Conservation (phyloP, 2,797 vertebrate genomes). For the Aldrovandia affinis region DNA sequence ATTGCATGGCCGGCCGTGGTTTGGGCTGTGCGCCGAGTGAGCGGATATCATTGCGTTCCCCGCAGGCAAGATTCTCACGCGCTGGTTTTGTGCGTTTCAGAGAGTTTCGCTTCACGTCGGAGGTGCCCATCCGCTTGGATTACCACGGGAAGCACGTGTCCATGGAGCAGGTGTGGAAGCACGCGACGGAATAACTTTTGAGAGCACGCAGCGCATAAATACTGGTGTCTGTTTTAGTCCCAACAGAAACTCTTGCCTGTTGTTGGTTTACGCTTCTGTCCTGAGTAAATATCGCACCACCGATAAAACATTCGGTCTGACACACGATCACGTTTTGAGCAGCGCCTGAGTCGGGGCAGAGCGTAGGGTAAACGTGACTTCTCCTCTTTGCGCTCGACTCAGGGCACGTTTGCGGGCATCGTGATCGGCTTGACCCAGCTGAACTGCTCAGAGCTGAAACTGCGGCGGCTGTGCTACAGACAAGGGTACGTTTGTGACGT, state of each 20-base stretch:
- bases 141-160: constrained; percentile 97
- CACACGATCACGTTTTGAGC: not conserved
- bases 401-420: constrained; percentile 97
- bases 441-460: constrained; percentile 94
- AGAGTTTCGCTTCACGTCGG: constrained; percentile 97
- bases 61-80: not conserved
- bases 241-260: not conserved
- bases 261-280: not conserved
- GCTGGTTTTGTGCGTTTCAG: constrained; percentile 61
- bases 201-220: no score
- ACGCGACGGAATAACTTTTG: not conserved
- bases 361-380: not conserved
- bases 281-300: no score
- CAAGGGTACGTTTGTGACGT: constrained; percentile 87
- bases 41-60: not conserved
- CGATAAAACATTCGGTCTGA: no score
- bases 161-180: constrained; percentile 89
- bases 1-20: no score
- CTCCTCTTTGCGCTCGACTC: constrained; percentile 35
- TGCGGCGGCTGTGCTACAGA: constrained; percentile 91
- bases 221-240: not conserved
- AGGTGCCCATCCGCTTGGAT: constrained; percentile 96
- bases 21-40: not conserved
- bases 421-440: constrained; percentile 94
- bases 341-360: not conserved